phyloP scores from a whole-genome alignment of 2,888 invertebrate genomes.

The Clostera curtula region DNA sequence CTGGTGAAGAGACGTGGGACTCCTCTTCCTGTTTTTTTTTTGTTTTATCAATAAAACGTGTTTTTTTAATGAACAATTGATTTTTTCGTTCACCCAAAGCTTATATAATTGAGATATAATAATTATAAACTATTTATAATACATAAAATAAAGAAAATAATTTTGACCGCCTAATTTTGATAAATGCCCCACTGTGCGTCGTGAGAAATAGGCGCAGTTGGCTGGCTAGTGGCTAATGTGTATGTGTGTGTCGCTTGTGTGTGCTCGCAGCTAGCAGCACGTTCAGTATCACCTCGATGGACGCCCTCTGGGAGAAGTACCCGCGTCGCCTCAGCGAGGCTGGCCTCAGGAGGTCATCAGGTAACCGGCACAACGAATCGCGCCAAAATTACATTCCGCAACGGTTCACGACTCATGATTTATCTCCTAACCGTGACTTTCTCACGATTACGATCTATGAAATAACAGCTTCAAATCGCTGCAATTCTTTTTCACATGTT shows the following conservation, averaged over 20 bases:
- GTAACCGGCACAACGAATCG: constrained; percentile 58
- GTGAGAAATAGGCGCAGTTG: constrained; percentile 30
- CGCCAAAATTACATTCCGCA: constrained; percentile 20
- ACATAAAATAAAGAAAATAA: no score
- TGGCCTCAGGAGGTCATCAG: constrained; percentile 84
- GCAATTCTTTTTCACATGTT: constrained; percentile 2
- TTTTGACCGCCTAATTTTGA: no score
- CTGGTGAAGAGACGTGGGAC: no score
- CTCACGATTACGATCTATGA: constrained; percentile 8
- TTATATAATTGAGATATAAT: no score
- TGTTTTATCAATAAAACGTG: no score
- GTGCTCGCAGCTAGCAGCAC: constrained; percentile 71
- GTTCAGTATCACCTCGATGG: constrained; percentile 79
- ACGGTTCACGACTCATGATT: constrained; percentile 9
- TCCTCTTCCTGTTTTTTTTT: no score
- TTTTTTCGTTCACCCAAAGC: no score
- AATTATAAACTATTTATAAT: no score
- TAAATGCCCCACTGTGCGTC: no score
- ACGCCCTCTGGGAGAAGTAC: constrained; percentile 83
- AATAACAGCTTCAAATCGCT: background rate
- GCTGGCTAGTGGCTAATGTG: constrained; percentile 64
- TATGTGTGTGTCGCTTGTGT: constrained; percentile 67
- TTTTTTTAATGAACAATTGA: no score
- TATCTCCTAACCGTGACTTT: constrained; percentile 11
- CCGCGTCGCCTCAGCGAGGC: constrained; percentile 84